These are phyloP conservation scores for Macropis europaea DNA, from an alignment of 2,888 invertebrate species.

Conservation along the genomic window DNA sequence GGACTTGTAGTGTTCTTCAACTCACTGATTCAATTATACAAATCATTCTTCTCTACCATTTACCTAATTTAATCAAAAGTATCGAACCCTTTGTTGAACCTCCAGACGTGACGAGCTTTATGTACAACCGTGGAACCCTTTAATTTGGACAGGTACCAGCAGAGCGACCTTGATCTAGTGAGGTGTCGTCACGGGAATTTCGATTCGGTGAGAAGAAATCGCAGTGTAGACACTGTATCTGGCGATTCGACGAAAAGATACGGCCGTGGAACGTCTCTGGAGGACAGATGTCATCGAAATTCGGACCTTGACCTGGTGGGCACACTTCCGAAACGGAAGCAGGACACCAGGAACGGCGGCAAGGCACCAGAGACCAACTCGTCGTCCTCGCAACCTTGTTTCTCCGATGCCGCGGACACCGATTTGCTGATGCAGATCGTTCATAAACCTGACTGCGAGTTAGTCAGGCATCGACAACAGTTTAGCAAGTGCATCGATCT, in stretches of 20 bases:
- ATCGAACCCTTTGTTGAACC: too few species aligned
- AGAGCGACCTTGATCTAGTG: constrained; percentile 73
- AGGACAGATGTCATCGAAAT: constrained; percentile 66
- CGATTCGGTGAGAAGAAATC: constrained; percentile 69
- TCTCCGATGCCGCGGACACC: constrained; percentile 47
- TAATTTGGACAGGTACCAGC: constrained; percentile 69
- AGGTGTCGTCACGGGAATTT: constrained; percentile 73
- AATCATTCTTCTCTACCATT: too few species aligned
- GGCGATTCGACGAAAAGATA: constrained; percentile 50
- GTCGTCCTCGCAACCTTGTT: constrained; percentile 50
- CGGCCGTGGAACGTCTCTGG: constrained; percentile 55
- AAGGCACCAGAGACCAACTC: constrained; percentile 54
- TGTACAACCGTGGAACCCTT: background rate
- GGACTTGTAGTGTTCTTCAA: too few species aligned
- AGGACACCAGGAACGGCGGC: constrained; percentile 37
- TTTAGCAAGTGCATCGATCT: constrained; percentile 65
- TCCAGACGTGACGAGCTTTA: too few species aligned
- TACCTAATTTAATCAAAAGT: too few species aligned
- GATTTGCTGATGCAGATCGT: constrained; percentile 70
- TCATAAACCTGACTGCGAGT: constrained; percentile 75
- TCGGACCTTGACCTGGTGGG: constrained; percentile 73
- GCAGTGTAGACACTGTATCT: constrained; percentile 60
- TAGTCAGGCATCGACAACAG: constrained; percentile 71
- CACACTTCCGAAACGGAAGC: constrained; percentile 71
- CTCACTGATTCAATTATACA: too few species aligned